These are phyloP conservation scores for Sylvietta virens DNA, from an alignment of 2,113 vertebrate genomes.

Conservation along the genomic window DNA sequence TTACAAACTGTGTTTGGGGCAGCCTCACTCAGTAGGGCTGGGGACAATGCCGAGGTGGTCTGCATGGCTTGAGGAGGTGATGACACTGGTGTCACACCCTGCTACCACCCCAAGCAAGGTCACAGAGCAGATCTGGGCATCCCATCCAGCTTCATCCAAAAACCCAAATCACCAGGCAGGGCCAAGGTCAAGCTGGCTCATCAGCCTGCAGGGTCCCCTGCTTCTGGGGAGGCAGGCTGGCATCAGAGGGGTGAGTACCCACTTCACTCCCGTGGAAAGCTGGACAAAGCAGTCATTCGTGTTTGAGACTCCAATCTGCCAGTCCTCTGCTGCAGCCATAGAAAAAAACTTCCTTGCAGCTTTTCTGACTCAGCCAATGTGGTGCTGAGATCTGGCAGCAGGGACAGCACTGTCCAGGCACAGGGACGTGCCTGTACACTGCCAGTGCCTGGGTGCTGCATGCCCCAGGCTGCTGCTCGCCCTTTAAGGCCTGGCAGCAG, in stretches of 20 bases:
- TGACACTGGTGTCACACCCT: background rate
- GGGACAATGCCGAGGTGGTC: fast-evolving
- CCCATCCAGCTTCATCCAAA: background rate
- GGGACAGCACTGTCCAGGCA: background rate
- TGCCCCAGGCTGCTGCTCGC: background rate
- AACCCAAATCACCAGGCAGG: background rate
- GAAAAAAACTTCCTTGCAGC: background rate
- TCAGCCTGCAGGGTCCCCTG: background rate
- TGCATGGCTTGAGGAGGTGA: fast-evolving
- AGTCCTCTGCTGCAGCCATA: background rate
- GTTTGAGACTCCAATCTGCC: background rate
- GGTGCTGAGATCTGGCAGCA: background rate
- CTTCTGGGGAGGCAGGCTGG: background rate
- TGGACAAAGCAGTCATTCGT: background rate
- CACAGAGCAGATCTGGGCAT: background rate
- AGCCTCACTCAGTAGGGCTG: fast-evolving
- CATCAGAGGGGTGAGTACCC: fast-evolving
- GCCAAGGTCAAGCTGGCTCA: background rate
- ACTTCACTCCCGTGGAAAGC: background rate
- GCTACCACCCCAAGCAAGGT: background rate
- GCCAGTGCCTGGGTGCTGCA: background rate
- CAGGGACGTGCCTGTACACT: background rate
- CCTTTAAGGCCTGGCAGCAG: slow-evolving; percentile 49
- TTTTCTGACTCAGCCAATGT: background rate
- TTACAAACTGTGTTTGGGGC: background rate